Evolutionary conservation across 2,797 vertebrate species (phyloP).

Genomic region (Austrolebias charrua): DNA sequence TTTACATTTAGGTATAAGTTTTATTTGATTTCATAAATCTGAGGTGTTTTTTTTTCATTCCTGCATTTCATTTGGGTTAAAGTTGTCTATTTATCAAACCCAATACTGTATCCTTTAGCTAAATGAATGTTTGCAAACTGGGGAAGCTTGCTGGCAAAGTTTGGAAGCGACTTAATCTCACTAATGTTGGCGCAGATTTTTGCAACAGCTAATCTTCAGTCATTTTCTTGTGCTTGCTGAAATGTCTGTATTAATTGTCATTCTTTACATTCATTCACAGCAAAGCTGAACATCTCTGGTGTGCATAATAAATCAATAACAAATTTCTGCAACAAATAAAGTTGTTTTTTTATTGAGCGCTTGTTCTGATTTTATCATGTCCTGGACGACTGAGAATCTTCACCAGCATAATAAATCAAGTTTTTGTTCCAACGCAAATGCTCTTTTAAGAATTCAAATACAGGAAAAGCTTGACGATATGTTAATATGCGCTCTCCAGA

Average conservation of each 20-base stretch:
- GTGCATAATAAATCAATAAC: constrained; percentile 53
- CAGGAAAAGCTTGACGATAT: constrained; percentile 46
- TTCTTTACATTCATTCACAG: constrained; percentile 6
- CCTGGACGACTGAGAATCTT: no score
- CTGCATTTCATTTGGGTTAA: no score
- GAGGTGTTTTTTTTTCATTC: no score
- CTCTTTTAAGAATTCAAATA: constrained; percentile 45
- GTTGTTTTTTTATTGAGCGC: no score
- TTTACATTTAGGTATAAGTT: no score
- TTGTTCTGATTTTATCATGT: no score
- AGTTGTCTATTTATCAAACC: no score
- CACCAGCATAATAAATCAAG: no score
- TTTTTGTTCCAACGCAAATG: constrained; percentile 44
- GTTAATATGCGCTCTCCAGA: constrained; percentile 42
- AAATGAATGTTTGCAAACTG: neutral
- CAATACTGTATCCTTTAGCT: neutral
- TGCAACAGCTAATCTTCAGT: neutral
- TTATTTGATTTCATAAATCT: no score
- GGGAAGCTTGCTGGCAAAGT: neutral
- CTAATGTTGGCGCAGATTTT: neutral
- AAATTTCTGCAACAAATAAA: no score
- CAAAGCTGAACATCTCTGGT: constrained; percentile 34
- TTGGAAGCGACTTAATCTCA: neutral
- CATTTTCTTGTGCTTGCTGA: neutral
- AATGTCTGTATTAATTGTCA: constrained; percentile 2